Percentiles rank a stretch among this genome's conserved stretches.
Conservation (phyloP, 2,113 vertebrate species). For the Silurus meridionalis region DNA sequence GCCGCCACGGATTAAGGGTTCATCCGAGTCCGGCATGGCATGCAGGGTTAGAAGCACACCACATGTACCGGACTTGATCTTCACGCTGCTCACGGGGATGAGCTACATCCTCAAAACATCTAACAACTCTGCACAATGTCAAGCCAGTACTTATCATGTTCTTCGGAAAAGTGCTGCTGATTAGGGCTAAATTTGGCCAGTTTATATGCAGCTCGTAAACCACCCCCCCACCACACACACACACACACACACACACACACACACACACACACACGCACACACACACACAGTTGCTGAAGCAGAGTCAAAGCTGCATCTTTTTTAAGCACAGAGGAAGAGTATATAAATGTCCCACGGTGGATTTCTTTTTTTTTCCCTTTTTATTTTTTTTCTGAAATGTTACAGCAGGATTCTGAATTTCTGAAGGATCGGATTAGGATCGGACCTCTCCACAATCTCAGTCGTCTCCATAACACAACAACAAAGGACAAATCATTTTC, state of each 20-base stretch:
- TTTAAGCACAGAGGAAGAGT: neutral
- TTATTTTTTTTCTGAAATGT: neutral
- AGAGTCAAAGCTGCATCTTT: constrained; percentile 17
- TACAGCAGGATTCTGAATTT: neutral
- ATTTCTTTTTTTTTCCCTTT: neutral
- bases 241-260: constrained; percentile 6
- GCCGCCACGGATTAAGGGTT: constrained; percentile 17
- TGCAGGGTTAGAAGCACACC: neutral
- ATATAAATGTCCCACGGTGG: neutral
- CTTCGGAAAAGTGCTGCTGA: neutral
- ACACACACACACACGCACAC: constrained; percentile 14
- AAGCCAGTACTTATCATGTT: neutral
- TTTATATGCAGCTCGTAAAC: neutral
- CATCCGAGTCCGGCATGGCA: neutral
- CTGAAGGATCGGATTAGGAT: neutral
- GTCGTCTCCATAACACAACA: neutral
- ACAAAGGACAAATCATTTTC: neutral
- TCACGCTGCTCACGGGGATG: neutral
- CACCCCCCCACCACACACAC: neutral
- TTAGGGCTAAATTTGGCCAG: neutral
- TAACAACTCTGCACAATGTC: neutral
- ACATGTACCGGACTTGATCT: neutral
- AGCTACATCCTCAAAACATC: neutral
- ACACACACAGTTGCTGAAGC: neutral
- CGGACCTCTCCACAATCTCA: neutral